Evolutionary conservation across 2,113 vertebrate genomes (phyloP), one percentile per base, ranked within the genome.

Genomic region (Nanorana parkeri): DNA sequence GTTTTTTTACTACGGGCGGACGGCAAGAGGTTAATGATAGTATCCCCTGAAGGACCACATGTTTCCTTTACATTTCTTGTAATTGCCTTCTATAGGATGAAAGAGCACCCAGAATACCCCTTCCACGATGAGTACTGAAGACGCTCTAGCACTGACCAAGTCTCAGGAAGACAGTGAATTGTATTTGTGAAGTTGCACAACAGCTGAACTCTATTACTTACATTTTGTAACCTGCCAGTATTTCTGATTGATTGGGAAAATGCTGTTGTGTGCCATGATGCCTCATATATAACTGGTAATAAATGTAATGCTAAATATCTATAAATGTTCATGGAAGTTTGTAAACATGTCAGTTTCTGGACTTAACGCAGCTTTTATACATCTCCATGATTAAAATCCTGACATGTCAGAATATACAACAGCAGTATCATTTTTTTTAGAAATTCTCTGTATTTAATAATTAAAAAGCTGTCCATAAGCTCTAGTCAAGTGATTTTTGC

Each of bases 101-200:
- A 69, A n/a, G 11, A 69, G 11, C 77, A 80, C 32, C 77, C 77
- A 1, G 66, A 80, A 28, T 80, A 80, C 23, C 77, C 77, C 0
- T 80, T 80, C 17, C 54, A 80, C 55, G 77, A 80, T 16, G 77
- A 80, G n/a, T 80, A 80, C 29, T 80, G 54, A 80, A 32, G 54
- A 28, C 20, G 2, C 1, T 72, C 24, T 4, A 61, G 20, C 58
- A 61, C 21, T 61, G 21, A n/a, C n/a, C 19, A 0, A 61, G 10
- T 20, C 58, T 60, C 5, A 15, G 2, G 13, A 11, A 61, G 21
- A 60, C 8, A 3, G 5, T 5, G 32, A n/a, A 36, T 36, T 36
- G 32, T 36, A 36, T 36, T 36, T 36, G 32, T 36, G n/a, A n/a
- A n/a, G n/a, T n/a, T 58, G 32, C 3, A 36, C 3, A 36, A 36